Base-by-base conservation (phyloP, 2,888 invertebrate species). In the Acanthosoma haemorrhoidale region DNA sequence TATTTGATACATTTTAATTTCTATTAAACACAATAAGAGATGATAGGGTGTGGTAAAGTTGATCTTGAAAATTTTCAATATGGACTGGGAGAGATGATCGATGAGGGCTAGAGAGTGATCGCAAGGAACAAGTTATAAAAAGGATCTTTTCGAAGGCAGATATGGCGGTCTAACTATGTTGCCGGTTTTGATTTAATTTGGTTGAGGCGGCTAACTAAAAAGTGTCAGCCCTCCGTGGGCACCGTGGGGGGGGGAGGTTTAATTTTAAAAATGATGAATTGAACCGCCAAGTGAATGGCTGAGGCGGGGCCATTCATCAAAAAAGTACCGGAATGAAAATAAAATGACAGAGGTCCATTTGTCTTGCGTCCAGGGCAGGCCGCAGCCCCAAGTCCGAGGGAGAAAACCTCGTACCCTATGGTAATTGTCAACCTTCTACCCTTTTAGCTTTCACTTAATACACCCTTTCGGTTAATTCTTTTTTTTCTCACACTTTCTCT, bases 261-360 rank as follows among this genome's bases (percentile, higher is more conserved):
- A 61, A 61, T 61, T 61, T 61, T 61, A 61, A 61, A 61, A 61
- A 61, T 61, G 61, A 61, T 61, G 61, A 61, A 61, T 61, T 61
- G 61, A 61, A 61, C 34, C 36, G 61, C 60, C 32, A 60, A 61
- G 61, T 61, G 61, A 61, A 61, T 16, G 41, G 41, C 8, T n/a
- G 41, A 16, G 41, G 41, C 61, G 61, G 36, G 61, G 31, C 36
- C 31, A 32, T 61, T 32, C 31, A 32, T 32, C 31, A 61, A 61
- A 61, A 61, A 61, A 32, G 31, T 32, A 31, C 61, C 11, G 21
- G 61, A 61, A 61, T 61, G 61, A 61, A 61, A 61, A 61, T 61
- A 61, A 61, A 61, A 61, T 61, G 61, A 61, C 61, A 61, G 61
- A 61, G 36, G 34, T 61, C 61, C 61, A 61, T 61, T 61, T 61